Conservation (phyloP, 2,797 vertebrate species). For the Epinephelus awoara region DNA sequence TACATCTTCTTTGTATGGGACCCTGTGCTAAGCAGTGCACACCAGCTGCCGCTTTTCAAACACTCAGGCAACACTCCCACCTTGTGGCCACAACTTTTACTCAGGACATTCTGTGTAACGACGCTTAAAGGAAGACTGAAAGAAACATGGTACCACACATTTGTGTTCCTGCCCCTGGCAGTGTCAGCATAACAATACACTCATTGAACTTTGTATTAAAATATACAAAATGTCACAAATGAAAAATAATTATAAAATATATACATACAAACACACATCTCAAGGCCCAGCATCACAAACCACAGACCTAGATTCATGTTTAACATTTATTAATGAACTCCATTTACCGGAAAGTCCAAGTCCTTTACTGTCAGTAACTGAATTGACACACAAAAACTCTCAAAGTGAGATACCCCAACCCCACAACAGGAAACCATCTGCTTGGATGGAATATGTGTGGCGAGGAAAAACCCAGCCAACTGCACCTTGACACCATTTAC, state of each 20-base stretch:
- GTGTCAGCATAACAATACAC: not conserved
- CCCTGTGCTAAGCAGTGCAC: not conserved
- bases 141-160: slow-evolving; percentile 1
- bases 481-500: slow-evolving; percentile 36
- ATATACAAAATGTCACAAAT: not conserved
- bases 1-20: slow-evolving; percentile 39
- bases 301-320: not conserved
- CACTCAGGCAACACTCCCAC: slow-evolving; percentile 51
- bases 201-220: slow-evolving; percentile 15
- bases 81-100: slow-evolving; percentile 55
- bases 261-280: not conserved
- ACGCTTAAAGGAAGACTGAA: not conserved
- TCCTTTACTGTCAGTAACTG: slow-evolving; percentile 28
- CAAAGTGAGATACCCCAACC: slow-evolving; percentile 66
- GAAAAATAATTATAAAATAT: not conserved
- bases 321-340: slow-evolving; percentile 16
- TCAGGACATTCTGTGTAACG: not conserved
- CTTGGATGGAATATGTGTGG: slow-evolving; percentile 52
- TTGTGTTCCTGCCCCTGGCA: not conserved
- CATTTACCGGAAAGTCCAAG: slow-evolving; percentile 37
- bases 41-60: slow-evolving; percentile 45
- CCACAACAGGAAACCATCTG: slow-evolving; percentile 51
- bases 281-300: not conserved
- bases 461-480: slow-evolving; percentile 59
- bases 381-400: slow-evolving; percentile 55